Percentiles rank a stretch among this genome's conserved stretches.
These are phyloP conservation scores for Phallusia fumigata DNA, from an alignment of 23 tunicate species.

Conservation along the genomic window DNA sequence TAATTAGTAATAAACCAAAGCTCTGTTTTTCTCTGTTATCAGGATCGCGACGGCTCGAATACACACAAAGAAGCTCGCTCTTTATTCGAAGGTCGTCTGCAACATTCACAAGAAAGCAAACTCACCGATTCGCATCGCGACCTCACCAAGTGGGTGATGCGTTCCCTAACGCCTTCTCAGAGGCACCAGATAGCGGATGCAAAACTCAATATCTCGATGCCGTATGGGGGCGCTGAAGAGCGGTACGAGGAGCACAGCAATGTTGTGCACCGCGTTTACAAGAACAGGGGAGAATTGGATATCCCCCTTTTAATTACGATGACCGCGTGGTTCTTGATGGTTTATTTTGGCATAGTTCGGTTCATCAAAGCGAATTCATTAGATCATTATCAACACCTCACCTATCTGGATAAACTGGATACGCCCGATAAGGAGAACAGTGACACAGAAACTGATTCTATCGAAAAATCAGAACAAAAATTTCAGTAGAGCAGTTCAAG, in stretches of 20 bases:
- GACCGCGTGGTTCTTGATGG: slow-evolving; percentile 79
- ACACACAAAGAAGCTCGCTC: background rate
- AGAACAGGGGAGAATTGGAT: slow-evolving; percentile 15
- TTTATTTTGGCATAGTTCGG: slow-evolving; percentile 56
- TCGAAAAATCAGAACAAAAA: too few relatives aligned
- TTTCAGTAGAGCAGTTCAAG: too few relatives aligned
- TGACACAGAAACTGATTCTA: background rate
- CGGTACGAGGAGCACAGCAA: background rate
- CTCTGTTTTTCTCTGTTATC: too few relatives aligned
- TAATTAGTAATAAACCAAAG: too few relatives aligned
- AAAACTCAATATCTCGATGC: slow-evolving; percentile 4
- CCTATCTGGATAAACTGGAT: slow-evolving; percentile 19
- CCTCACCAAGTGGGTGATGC: background rate
- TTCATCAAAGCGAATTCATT: slow-evolving; percentile 53
- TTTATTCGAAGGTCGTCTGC: background rate
- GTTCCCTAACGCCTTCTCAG: slow-evolving; percentile 12
- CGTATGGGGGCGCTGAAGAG: slow-evolving; percentile 26
- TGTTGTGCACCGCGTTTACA: slow-evolving; percentile 6
- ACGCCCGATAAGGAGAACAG: background rate
- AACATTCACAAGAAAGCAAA: background rate
- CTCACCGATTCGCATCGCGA: background rate
- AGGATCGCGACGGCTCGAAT: background rate
- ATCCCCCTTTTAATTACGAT: slow-evolving; percentile 55
- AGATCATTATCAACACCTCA: slow-evolving; percentile 20
- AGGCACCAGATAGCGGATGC: slow-evolving; percentile 22